Evolutionary conservation across 1,140 invertebrate genomes (phyloP).

Genomic region (Tetragonula clypearis): DNA sequence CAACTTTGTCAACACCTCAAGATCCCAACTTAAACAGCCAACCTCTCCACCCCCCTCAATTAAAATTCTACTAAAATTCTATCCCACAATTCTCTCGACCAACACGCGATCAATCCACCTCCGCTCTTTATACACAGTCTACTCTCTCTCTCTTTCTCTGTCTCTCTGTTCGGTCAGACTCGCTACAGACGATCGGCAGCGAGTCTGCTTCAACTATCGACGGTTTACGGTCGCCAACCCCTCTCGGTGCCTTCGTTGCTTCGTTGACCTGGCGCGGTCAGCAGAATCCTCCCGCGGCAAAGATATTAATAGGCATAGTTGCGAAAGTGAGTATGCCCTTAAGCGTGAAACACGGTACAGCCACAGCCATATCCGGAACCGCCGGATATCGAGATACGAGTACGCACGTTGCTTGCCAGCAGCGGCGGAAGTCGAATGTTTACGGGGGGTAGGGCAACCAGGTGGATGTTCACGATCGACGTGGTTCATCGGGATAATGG

Average conservation of each 20-base stretch:
- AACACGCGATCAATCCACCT: no score
- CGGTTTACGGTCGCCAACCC: slow-evolving; percentile 37
- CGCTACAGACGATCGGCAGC: neutral
- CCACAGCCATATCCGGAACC: neutral
- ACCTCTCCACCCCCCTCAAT: no score
- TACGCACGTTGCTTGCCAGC: neutral
- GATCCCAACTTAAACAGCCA: no score
- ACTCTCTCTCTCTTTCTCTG: no score
- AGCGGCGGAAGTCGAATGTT: slow-evolving; percentile 8
- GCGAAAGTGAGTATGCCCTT: slow-evolving; percentile 41
- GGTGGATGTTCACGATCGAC: neutral
- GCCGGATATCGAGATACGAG: neutral
- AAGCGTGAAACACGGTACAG: slow-evolving; percentile 1
- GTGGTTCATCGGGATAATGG: slow-evolving; percentile 36
- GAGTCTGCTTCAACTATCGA: slow-evolving; percentile 32
- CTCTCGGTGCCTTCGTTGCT: slow-evolving; percentile 2
- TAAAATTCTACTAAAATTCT: no score
- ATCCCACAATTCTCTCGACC: no score
- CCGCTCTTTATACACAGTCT: no score
- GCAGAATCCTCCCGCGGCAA: slow-evolving; percentile 22
- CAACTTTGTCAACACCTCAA: no score
- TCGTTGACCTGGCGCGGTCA: slow-evolving; percentile 30
- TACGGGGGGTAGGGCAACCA: no score
- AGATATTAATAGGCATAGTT: slow-evolving; percentile 53
- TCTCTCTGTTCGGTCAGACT: no score